Percentiles rank a stretch among this genome's conserved stretches.
These are phyloP conservation scores for Hippocampus mohnikei DNA, from an alignment of 2,113 vertebrate species.

Conservation along the genomic window DNA sequence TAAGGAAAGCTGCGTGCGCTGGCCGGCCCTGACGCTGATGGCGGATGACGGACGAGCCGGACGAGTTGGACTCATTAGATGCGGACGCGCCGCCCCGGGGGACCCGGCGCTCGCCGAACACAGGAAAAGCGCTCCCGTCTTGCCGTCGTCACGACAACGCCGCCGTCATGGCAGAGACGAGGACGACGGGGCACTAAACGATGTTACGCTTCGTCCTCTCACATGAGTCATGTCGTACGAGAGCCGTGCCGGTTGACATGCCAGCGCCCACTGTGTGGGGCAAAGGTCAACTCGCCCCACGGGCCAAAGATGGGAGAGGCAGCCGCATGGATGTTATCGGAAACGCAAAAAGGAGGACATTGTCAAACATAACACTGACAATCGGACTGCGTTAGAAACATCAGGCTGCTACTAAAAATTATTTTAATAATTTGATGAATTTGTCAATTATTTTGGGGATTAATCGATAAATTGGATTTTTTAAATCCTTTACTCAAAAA, in stretches of 20 bases:
- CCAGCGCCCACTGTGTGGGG: not conserved
- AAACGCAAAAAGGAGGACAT: not conserved
- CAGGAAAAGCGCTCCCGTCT: not conserved
- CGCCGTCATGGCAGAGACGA: constrained; percentile 6
- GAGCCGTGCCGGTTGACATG: not conserved
- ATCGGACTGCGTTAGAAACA: not conserved
- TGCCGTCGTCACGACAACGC: constrained; percentile 11
- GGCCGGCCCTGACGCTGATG: constrained; percentile 23
- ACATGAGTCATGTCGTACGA: constrained; percentile 3
- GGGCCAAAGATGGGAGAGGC: not conserved
- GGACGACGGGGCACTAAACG: constrained; percentile 2
- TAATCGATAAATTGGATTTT: too few species aligned
- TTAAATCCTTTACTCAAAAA: too few species aligned
- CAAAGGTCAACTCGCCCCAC: not conserved
- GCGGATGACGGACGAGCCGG: constrained; percentile 42
- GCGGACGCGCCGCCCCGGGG: constrained; percentile 22
- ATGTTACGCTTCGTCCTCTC: constrained; percentile 1
- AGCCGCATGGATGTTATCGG: not conserved
- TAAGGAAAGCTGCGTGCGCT: constrained; percentile 1
- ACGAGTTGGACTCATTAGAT: constrained; percentile 41
- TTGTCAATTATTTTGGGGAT: too few species aligned
- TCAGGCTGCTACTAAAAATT: too few species aligned
- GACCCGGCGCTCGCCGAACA: constrained; percentile 6
- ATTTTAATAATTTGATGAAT: too few species aligned
- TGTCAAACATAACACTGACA: not conserved